Conservation (phyloP, 2,113 vertebrate genomes). For the Myiopsitta monachus region DNA sequence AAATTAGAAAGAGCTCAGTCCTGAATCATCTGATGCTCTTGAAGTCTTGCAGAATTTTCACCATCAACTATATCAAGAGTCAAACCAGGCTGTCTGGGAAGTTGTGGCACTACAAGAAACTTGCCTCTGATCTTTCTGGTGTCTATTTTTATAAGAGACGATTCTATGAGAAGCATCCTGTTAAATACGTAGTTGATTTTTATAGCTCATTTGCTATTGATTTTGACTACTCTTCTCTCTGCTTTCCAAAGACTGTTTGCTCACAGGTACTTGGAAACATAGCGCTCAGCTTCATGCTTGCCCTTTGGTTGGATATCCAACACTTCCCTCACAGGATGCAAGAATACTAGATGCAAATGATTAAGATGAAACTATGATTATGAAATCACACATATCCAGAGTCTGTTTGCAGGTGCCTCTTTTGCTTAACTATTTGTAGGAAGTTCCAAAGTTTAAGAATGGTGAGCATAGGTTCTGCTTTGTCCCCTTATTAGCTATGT, state of each 20-base stretch:
- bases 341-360: not conserved
- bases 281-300: not conserved
- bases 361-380: not conserved
- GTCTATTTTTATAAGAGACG: not conserved
- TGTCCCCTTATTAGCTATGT: not conserved
- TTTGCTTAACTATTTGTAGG: not conserved
- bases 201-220: not conserved
- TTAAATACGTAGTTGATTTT: not conserved
- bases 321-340: not conserved
- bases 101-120: not conserved
- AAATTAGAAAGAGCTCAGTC: not conserved
- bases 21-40: not conserved
- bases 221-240: not conserved
- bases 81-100: not conserved
- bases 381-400: not conserved
- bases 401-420: not conserved
- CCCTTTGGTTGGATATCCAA: not conserved
- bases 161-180: not conserved
- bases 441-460: not conserved
- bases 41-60: not conserved
- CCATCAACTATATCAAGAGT: not conserved
- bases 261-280: not conserved
- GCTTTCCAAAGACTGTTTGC: not conserved
- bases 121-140: not conserved
- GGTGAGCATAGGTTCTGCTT: not conserved